Evolutionary conservation across 2,888 invertebrate genomes (phyloP), one percentile per base, ranked within the genome.

Genomic region (Drosophila recens): DNA sequence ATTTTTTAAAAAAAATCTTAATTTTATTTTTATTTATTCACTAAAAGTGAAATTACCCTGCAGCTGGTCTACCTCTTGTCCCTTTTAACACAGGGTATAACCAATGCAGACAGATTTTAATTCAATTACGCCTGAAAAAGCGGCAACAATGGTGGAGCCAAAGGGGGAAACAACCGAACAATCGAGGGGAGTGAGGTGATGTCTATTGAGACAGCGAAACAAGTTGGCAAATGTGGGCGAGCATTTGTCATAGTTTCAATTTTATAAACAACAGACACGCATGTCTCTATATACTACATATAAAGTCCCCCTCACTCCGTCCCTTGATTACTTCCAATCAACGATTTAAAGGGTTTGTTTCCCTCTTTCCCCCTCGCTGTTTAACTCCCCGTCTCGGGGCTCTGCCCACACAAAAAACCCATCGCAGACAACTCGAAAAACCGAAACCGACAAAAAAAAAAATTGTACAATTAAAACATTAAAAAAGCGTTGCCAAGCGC

Each of bases 401-500:
- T 15, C 30, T 52, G n/a, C 69, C 69, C 58, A 68, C 68, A 51
- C 57, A 38, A 43, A 8, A 40, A 48, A 43, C 20, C 15, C 45
- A 58, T 17, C 4, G 53, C 64, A 65, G 33, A 66, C 57, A 36
- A 34, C 54, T 54, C 9, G 13, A 43, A 20, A 53, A 56, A 38
- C 40, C 10, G 11, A 45, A 48, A 64, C 30, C 46, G 40, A 61
- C 23, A 61, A 43, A 56, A 13, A 33, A 33, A 33, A 34, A 23
- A 53, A 63, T 67, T 79, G 52, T 64, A 54, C 75, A 75, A 79
- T 75, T 74, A 67, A 77, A 69, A 57, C 57, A 73, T 45, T 53
- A 58, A 66, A 62, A 43, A 30, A 40, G 48, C 48, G 67, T 75
- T 77, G 78, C 67, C 63, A 56, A 75, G 59, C 65, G 42, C 42